Evolutionary conservation across 2,113 vertebrate species (phyloP).

Genomic region (rat (Rattus norvegicus)): DNA sequence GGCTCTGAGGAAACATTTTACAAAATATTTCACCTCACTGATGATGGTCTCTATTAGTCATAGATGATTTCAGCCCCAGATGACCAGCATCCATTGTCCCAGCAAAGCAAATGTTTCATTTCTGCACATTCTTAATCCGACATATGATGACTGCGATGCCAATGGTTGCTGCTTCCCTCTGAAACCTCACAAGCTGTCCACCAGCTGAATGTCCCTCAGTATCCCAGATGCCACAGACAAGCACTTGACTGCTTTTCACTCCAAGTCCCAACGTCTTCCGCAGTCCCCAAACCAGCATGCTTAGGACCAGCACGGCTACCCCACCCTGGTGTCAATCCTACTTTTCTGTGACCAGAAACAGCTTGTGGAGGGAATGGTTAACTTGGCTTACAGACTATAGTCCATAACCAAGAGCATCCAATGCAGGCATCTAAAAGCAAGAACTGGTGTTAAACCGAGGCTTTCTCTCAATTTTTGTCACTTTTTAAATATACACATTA

Average conservation of each 20-base stretch:
- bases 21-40: neutral
- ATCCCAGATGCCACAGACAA: neutral
- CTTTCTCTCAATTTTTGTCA: neutral
- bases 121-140: neutral
- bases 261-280: neutral
- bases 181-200: neutral
- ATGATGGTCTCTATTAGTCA: neutral
- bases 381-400: neutral
- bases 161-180: neutral
- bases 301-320: no score
- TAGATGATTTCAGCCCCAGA: neutral
- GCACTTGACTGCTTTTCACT: neutral
- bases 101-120: neutral
- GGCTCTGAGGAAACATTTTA: neutral
- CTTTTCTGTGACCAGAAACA: neutral
- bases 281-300: neutral
- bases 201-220: no score
- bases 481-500: neutral
- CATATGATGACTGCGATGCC: no score
- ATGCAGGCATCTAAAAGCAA: neutral
- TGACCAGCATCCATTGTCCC: neutral
- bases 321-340: neutral
- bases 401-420: neutral
- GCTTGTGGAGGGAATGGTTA: neutral
- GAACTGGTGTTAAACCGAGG: neutral